phyloP scores from a whole-genome alignment of 30 jellyfish, hydroid and myxozoan genomes.

The Turritopsis dohrnii region DNA sequence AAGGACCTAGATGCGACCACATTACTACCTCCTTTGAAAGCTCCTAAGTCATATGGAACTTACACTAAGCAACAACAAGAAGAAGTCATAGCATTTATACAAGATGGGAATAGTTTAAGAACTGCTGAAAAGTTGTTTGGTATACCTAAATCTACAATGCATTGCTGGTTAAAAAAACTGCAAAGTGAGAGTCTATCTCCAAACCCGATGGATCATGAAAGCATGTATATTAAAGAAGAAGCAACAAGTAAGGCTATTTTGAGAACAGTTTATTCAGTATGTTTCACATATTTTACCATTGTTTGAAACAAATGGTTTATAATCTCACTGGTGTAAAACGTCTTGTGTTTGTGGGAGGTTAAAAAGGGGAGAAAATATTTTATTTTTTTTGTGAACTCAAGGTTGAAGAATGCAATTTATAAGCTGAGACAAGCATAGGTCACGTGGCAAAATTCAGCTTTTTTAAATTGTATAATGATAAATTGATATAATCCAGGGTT shows the following conservation, averaged over 20 bases:
- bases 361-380: too few relatives aligned
- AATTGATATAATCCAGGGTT: too few relatives aligned
- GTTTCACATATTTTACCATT: too few relatives aligned
- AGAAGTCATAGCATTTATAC: conserved; percentile 7
- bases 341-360: too few relatives aligned
- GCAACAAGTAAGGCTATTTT: neutral
- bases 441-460: too few relatives aligned
- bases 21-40: conserved; percentile 14
- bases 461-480: too few relatives aligned
- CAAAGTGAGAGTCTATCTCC: conserved; percentile 4
- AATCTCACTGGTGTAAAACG: too few relatives aligned
- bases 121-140: conserved; percentile 27
- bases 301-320: too few relatives aligned
- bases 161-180: conserved; percentile 22
- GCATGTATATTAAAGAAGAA: neutral
- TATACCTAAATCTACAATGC: conserved; percentile 27
- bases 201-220: neutral
- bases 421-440: too few relatives aligned
- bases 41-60: conserved; percentile 26
- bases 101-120: conserved; percentile 16
- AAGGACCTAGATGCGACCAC: neutral
- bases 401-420: too few relatives aligned
- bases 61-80: conserved; percentile 24
- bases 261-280: too few relatives aligned
- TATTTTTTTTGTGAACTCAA: too few relatives aligned